Evolutionary conservation across 2,888 invertebrate species (phyloP).

Genomic region (Nephrotoma flavescens): DNA sequence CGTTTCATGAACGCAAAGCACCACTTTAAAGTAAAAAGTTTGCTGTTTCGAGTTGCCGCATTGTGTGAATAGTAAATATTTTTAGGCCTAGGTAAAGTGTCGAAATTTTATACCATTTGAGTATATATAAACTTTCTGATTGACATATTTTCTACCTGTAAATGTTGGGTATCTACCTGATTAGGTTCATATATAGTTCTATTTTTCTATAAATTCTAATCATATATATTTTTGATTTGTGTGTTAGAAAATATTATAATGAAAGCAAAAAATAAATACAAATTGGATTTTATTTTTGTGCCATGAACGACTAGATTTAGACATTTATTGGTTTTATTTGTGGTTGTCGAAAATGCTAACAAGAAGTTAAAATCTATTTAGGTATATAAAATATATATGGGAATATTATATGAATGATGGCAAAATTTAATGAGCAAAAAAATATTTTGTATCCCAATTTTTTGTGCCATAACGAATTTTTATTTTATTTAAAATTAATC

Average conservation of each 20-base stretch:
- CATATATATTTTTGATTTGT: not conserved
- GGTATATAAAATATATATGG: not conserved
- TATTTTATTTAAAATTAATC: not conserved
- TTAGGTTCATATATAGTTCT: not conserved
- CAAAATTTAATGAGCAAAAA: not conserved
- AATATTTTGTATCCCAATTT: not conserved
- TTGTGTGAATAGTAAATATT: not conserved
- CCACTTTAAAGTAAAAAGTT: not conserved
- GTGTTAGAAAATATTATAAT: not conserved
- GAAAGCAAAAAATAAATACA: not conserved
- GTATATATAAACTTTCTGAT: not conserved
- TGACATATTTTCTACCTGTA: not conserved
- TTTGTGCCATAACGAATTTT: not conserved
- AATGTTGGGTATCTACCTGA: not conserved
- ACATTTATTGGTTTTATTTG: not conserved
- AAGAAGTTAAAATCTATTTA: not conserved
- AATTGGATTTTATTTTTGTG: not conserved
- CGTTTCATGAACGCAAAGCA: not conserved
- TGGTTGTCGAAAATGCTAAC: not conserved
- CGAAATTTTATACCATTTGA: not conserved
- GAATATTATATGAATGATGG: not conserved
- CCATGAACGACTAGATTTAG: not conserved
- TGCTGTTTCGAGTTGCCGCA: not conserved
- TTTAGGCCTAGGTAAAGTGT: not conserved
- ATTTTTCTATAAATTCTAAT: not conserved